Evolutionary conservation across 2,113 vertebrate genomes (phyloP), one percentile per base, ranked within the genome.

Genomic region (Austrofundulus limnaeus): DNA sequence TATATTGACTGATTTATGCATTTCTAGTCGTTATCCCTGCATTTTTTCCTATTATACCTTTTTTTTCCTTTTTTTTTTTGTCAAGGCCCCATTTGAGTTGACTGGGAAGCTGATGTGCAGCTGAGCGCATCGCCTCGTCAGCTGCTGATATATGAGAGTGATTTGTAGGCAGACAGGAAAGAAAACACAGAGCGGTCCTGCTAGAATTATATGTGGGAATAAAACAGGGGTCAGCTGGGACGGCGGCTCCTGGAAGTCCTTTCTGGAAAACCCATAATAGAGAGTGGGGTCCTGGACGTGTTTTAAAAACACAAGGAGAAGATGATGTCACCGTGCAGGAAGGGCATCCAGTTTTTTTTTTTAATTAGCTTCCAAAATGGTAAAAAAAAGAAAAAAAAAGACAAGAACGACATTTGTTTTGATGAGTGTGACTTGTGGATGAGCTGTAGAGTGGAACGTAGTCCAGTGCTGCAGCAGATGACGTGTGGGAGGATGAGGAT

Each of bases 401-500:
- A n/a, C n/a, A n/a, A n/a, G n/a, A n/a, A n/a, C n/a, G n/a, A 24
- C 54, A 14, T 62, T 78, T 76, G 68, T 62, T 72, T 64, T 73
- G 65, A 60, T 67, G 45, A 53, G 53, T 65, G 55, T 64, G 66
- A 57, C 62, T 72, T 74, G 76, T 75, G 66, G 77, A 64, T 48
- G 78, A 66, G 72, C 16, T 41, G 65, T 66, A 72, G 60, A 72
- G 57, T 69, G 72, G 60, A 78, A 70, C 59, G 78, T 37, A 17
- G 51, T 62, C 58, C 69, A 76, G 67, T 75, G 74, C 88, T 71
- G 73, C 69, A 74, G 72, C 86, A 85, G 85, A 88, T 85, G 80
- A 87, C 61, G 59, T 78, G 88, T 88, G 51, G 88, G 88, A 85
- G 87, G 88, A 84, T 67, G 25, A 55, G 67, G 76, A 82, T n/a